Conservation (phyloP, 2,113 vertebrate species). For the Salvelinus alpinus region DNA sequence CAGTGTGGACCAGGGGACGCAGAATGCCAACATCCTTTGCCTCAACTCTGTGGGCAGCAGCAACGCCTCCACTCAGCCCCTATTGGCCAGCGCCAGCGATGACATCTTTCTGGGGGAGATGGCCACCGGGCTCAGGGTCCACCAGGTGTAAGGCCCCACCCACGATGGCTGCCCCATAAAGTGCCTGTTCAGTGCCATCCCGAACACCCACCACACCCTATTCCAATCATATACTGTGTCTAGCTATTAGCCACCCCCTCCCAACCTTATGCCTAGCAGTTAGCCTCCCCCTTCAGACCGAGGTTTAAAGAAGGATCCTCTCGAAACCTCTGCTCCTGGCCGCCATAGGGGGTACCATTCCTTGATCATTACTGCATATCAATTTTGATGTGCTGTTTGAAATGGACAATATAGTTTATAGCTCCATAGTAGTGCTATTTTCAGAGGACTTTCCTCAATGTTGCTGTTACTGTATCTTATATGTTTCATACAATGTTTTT, state of each 20-base stretch:
- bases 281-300: neutral
- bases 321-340: neutral
- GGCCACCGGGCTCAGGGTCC: conserved; percentile 50
- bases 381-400: neutral
- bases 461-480: conserved; percentile 11
- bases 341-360: neutral
- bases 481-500: conserved; percentile 36
- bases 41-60: conserved; percentile 80
- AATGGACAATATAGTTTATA: conserved; percentile 11
- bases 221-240: neutral
- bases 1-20: conserved; percentile 54
- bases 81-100: conserved; percentile 83
- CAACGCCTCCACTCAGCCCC: conserved; percentile 81
- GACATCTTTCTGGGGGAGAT: conserved; percentile 76
- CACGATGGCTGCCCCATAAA: conserved; percentile 55
- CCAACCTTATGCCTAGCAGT: neutral
- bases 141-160: conserved; percentile 53
- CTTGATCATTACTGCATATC: neutral
- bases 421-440: neutral
- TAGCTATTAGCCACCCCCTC: neutral
- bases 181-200: conserved; percentile 63
- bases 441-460: conserved; percentile 23
- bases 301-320: neutral
- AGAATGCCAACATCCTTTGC: conserved; percentile 60
- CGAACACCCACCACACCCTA: conserved; percentile 15